Evolutionary conservation across 2,797 vertebrate species (phyloP), one percentile per base, ranked within the genome.

Genomic region (Enteromius treurensis): DNA sequence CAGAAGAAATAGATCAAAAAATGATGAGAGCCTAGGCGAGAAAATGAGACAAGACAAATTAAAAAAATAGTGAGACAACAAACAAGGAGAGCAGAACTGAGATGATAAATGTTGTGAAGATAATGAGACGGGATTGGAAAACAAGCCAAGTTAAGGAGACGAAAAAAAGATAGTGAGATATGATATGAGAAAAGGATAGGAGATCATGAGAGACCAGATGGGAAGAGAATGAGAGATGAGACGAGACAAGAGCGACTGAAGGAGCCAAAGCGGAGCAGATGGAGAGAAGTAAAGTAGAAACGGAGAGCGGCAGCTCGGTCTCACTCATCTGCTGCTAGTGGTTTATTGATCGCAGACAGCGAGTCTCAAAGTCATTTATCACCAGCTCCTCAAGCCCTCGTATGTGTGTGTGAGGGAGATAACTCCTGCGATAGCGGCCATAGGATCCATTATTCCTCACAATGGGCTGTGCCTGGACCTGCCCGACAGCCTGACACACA

Each of bases 331-430:
- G 91, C 89, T 90, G 91, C 92, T 93, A 92, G 93, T 92, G 91
- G 92, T 88, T 93, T 94, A 95, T 95, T 92, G 95, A 95, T 95
- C 91, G 90, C 86, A 93, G 92, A 92, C 90, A 90, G 90, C 89
- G 89, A 90, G 91, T 82, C 92, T 93, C 90, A 87, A 64, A 90
- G 90, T 90, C 90, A 95, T 95, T 95, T 92, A 95, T 95, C 94
- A 95, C 89, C 55, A 89, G 92, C 90, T 92, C 93, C 92, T 94
- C 93, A 92, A 92, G 91, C 93, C 91, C 88, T 89, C 90, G 94
- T 92, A 58, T 86, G 85, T 79, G 76, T 42, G 79, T 71, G 80
- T 64, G 78, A 79, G 74, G 42, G 84, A 55, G 87, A 88, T 88
- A 94, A 93, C 92, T 92, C 90, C 89, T 87, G 90, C 91, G 95